phyloP scores from a whole-genome alignment of 2,888 invertebrate genomes.

The Bellardia bayeri region DNA sequence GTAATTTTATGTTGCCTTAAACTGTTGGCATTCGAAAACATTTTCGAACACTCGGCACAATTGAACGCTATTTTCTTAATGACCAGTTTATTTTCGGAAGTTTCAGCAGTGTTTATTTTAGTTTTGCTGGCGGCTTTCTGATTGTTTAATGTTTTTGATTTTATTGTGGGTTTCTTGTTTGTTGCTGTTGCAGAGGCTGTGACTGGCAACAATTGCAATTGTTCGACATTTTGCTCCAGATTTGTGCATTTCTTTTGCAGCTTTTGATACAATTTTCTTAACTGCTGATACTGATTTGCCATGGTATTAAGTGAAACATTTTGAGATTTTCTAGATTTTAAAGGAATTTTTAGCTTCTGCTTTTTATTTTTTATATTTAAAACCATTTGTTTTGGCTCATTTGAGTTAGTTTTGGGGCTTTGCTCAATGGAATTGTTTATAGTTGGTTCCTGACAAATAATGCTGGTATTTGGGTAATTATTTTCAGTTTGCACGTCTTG shows the following conservation, averaged over 20 bases:
- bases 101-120: background rate
- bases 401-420: background rate
- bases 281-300: slow-evolving; percentile 68
- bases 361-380: slow-evolving; percentile 26
- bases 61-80: slow-evolving; percentile 40
- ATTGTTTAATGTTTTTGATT: background rate
- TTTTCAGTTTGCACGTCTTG: background rate
- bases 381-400: background rate
- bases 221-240: slow-evolving; percentile 71
- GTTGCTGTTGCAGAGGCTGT: background rate
- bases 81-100: background rate
- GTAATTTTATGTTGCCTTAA: slow-evolving; percentile 83
- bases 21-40: slow-evolving; percentile 74
- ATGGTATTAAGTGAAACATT: slow-evolving; percentile 62
- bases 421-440: background rate
- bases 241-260: slow-evolving; percentile 68
- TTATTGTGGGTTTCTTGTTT: slow-evolving; percentile 17
- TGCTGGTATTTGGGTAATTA: background rate
- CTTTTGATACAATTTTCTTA: slow-evolving; percentile 66
- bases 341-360: slow-evolving; percentile 20
- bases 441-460: background rate
- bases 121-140: background rate
- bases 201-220: slow-evolving; percentile 55
- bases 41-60: slow-evolving; percentile 74
- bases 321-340: slow-evolving; percentile 50